Evolutionary conservation across 2,888 invertebrate species (phyloP).

Genomic region (Altica lythri): DNA sequence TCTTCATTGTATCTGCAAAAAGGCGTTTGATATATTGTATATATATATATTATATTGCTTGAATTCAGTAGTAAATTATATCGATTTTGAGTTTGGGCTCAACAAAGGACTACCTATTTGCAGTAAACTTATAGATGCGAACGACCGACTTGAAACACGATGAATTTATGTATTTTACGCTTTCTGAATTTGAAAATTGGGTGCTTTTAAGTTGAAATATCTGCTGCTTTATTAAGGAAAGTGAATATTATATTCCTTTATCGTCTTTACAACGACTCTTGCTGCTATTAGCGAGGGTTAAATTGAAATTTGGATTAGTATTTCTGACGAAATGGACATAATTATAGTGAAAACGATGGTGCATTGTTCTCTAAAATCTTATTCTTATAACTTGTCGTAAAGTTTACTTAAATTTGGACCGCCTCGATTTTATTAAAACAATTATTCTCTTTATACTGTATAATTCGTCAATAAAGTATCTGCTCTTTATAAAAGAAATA

Average conservation of each 20-base stretch:
- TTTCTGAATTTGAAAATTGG: slow-evolving; percentile 9
- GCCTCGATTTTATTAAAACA: not conserved
- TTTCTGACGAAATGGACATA: slow-evolving; percentile 11
- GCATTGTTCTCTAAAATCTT: not conserved
- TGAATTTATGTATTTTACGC: slow-evolving; percentile 19
- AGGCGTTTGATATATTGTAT: slow-evolving; percentile 5
- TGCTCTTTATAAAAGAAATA: too few species aligned
- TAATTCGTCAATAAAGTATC: too few species aligned
- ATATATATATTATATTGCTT: too few species aligned
- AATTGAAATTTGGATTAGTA: slow-evolving; percentile 16
- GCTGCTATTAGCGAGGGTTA: slow-evolving; percentile 7
- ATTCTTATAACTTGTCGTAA: not conserved
- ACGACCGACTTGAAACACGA: slow-evolving; percentile 17
- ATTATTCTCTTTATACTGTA: too few species aligned
- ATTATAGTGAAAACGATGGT: not conserved
- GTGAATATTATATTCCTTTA: slow-evolving; percentile 18
- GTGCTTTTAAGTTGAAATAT: slow-evolving; percentile 15
- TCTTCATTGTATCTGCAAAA: slow-evolving; percentile 2
- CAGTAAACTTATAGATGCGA: slow-evolving; percentile 20
- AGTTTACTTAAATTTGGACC: not conserved
- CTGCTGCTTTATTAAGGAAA: slow-evolving; percentile 15
- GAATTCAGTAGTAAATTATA: slow-evolving; percentile 8
- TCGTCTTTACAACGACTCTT: slow-evolving; percentile 15
- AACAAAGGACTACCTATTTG: slow-evolving; percentile 13
- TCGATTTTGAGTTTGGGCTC: slow-evolving; percentile 7